Base-by-base conservation (phyloP, 2,888 invertebrate genomes). In the Autographa pulchrina region DNA sequence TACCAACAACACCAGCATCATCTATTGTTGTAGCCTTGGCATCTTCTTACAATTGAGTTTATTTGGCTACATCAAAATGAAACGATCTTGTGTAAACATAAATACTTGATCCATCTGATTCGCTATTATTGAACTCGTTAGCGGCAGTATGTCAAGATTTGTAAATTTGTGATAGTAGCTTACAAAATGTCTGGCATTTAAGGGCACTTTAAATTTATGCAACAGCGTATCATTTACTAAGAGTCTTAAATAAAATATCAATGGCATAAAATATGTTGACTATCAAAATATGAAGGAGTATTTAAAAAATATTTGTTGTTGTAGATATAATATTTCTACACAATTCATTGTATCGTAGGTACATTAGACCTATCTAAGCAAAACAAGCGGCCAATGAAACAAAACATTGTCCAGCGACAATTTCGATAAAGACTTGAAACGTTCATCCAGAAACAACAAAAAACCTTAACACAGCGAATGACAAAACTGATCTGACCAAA, bases 1-100 rank as follows among this genome's bases (percentile, higher is more conserved):
- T 88, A 86, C 85, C 89, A 91, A 93, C 91, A 90, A 88, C 89
- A 86, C 85, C 89, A 91, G 93, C 91, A 90, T 88, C 89, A 88
- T 85, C 89, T 88, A 92, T 92, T 93, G 91, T 92, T 90, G 83
- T 78, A 90, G 82, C 94, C 94, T 94, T 94, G 94, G 89, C 91
- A 92, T 81, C 85, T 85, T 90, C 90, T 84, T 71, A 80, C 77
- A 75, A 70, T 74, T 80, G 64, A 89, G 85, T 92, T 91, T 94
- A 91, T 92, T 91, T 92, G 86, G 63, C 48, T 62, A 63, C 58
- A 85, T 88, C 88, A 72, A 88, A 87, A 86, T 87, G 87, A 83
- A 88, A 87, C 86, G 87, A 86, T 88, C 87, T 89, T 89, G 76
- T 89, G 85, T 85, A 91, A 91, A 91, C 87, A 91, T 68, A 75